These are phyloP conservation scores for Dynastes hyllus DNA, from an alignment of 2,888 invertebrate genomes.

Conservation along the genomic window DNA sequence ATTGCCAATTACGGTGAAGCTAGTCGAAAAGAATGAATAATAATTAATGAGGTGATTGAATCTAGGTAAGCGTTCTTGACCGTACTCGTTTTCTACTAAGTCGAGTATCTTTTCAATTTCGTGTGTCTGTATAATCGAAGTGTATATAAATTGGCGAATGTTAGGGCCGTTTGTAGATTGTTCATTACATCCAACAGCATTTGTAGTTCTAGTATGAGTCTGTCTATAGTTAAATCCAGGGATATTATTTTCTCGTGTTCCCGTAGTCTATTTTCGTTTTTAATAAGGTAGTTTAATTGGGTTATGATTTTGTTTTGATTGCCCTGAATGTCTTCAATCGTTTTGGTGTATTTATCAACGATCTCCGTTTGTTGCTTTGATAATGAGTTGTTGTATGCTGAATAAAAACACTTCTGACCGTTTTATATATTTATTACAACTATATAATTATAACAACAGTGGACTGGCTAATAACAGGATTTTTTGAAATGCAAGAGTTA, in stretches of 20 bases:
- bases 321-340: conserved; percentile 19
- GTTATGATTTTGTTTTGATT: conserved; percentile 21
- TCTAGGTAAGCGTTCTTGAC: neutral
- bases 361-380: conserved; percentile 32
- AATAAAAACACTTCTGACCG: too few species aligned
- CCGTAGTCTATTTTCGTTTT: conserved; percentile 8
- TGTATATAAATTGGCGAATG: conserved; percentile 36
- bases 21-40: conserved; percentile 27
- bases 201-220: conserved; percentile 34
- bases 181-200: conserved; percentile 12
- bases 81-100: conserved; percentile 21
- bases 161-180: conserved; percentile 36
- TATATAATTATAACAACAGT: too few species aligned
- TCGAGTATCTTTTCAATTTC: conserved; percentile 33
- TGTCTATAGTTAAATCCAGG: conserved; percentile 26
- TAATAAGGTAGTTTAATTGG: conserved; percentile 31
- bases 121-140: conserved; percentile 20
- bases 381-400: neutral
- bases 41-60: conserved; percentile 31
- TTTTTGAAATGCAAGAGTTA: too few species aligned
- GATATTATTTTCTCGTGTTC: conserved; percentile 23
- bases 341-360: conserved; percentile 14
- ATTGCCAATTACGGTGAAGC: conserved; percentile 18
- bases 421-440: too few species aligned
- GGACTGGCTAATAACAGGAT: too few species aligned